phyloP scores from a whole-genome alignment of 2,888 invertebrate genomes.

The Cyclophora punctaria region DNA sequence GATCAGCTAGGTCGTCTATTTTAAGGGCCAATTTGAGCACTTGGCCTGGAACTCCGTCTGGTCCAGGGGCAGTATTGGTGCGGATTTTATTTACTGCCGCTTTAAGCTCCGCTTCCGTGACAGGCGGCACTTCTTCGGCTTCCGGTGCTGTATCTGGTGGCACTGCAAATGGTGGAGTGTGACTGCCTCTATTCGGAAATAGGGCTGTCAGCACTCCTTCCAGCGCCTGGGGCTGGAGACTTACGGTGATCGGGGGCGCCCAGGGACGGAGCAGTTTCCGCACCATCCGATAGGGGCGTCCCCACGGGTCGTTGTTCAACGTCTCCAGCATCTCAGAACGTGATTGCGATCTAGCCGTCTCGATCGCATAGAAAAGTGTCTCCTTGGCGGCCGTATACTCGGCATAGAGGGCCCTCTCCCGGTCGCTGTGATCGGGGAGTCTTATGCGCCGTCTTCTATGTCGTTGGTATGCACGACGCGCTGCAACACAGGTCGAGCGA shows the following conservation, averaged over 20 bases:
- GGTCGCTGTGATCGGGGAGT: too few species aligned
- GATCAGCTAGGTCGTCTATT: not conserved
- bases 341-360: too few species aligned
- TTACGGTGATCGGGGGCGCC: constrained; percentile 1
- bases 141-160: not conserved
- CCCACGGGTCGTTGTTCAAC: not conserved
- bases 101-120: too few species aligned
- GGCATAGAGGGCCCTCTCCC: too few species aligned
- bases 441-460: too few species aligned
- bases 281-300: constrained; percentile 2
- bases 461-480: too few species aligned
- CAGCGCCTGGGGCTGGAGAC: not conserved
- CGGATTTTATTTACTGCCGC: too few species aligned
- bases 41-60: constrained; percentile 72
- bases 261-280: constrained; percentile 1
- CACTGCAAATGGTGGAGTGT: not conserved
- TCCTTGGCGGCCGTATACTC: too few species aligned
- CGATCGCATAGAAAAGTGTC: too few species aligned
- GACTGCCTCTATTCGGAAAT: not conserved
- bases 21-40: constrained; percentile 42
- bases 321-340: too few species aligned
- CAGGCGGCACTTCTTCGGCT: too few species aligned
- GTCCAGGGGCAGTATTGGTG: not conserved
- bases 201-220: not conserved
- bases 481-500: not conserved